These are phyloP conservation scores for Archocentrus centrarchus DNA, from an alignment of 2,113 vertebrate genomes.

Conservation along the genomic window DNA sequence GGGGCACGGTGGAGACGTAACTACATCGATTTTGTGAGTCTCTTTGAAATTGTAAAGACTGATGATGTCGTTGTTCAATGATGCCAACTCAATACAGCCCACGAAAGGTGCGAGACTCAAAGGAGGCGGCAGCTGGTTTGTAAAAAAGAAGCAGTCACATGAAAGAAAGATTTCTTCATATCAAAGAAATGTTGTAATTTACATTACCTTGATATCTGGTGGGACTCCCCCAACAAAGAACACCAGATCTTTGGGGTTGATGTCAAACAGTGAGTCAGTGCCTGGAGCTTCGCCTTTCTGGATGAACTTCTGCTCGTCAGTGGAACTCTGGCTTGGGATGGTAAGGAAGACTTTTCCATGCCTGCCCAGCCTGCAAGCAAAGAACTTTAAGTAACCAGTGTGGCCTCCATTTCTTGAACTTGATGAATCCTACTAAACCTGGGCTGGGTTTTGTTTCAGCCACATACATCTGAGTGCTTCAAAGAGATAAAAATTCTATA, in stretches of 20 bases:
- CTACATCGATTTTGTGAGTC: constrained; percentile 86
- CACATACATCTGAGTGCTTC: neutral
- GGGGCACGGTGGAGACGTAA: constrained; percentile 86
- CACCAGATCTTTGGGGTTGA: constrained; percentile 87
- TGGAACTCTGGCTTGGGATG: constrained; percentile 88
- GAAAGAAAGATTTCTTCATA: neutral
- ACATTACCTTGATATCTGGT: constrained; percentile 84
- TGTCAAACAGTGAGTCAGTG: constrained; percentile 89
- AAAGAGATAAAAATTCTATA: neutral
- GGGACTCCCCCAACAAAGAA: constrained; percentile 96
- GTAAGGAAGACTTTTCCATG: constrained; percentile 95
- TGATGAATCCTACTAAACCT: neutral
- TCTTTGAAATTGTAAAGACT: constrained; percentile 95
- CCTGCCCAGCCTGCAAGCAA: constrained; percentile 86
- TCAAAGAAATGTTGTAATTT: neutral
- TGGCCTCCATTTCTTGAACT: neutral
- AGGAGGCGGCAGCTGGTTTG: constrained; percentile 88
- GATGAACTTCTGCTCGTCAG: constrained; percentile 97
- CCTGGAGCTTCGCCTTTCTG: constrained; percentile 90
- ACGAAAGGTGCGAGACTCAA: constrained; percentile 90
- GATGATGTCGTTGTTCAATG: constrained; percentile 92
- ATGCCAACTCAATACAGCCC: constrained; percentile 93
- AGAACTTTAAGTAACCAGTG: neutral
- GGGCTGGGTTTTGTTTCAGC: neutral
- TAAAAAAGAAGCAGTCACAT: neutral